Base-by-base conservation (phyloP, 2,888 invertebrate genomes). In the Heliconius sara region DNA sequence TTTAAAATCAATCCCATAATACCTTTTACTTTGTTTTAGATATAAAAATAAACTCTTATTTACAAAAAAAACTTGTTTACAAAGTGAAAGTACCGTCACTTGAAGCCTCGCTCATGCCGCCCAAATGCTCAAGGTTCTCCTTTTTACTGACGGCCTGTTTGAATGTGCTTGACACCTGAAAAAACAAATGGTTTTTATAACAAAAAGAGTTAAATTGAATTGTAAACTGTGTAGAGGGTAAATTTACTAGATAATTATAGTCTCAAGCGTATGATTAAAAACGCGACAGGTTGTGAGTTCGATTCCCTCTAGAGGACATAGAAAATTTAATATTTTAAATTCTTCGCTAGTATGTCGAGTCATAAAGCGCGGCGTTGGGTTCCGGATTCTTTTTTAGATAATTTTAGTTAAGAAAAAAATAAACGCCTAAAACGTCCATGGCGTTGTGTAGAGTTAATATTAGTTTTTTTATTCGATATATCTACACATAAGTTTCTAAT, bases 21-120 rank as follows among this genome's bases (percentile, higher is more conserved):
- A 75, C 27, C 39, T 25, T 65, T 43, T 43, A 22, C 7, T 27
- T 66, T 65, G 12, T 75, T 65, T 75, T 57, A 63, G 25, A 5
- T 25, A 63, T 25, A 63, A 10, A 52, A 52, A 52, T 6, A 57
- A 57, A 22, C 9, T 57, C 22, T 57, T 68, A 19, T 52, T 57
- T 72, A 52, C 57, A 27, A 25, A 43, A 39, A 25, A 65, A 65
- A 47, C 65, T 75, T 65, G 75, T 75, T 65, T 75, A 65, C 39
- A 67, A 52, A 52, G 52, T 34, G 67, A 76, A 76, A 76, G 76
- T 76, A 88, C 99, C 99, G 92, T 98, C 99, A 86, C 98, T 98
- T 34, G 99, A 99, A 10, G 98, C 98, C 88, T 98, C 97, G 22
- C 99, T 98, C 96, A 98, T 98, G 27, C 99, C 99, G 25, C 98